These are phyloP conservation scores for Clistopyga incitator DNA, from an alignment of 2,888 invertebrate species.

Conservation along the genomic window DNA sequence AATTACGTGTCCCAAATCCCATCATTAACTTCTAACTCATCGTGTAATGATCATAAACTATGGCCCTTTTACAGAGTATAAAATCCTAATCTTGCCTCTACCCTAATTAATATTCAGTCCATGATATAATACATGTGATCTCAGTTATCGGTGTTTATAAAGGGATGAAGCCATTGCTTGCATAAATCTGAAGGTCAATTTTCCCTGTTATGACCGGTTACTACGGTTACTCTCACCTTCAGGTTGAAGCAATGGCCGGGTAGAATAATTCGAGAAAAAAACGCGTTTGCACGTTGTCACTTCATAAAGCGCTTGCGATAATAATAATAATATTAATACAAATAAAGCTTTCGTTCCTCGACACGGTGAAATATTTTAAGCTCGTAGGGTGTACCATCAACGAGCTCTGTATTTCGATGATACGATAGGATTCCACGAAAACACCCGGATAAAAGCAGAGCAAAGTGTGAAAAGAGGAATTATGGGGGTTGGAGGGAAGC, in stretches of 20 bases:
- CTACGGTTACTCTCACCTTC: not conserved
- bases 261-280: not conserved
- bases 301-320: not conserved
- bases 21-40: slow-evolving; percentile 2
- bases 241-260: not conserved
- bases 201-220: too few relatives aligned
- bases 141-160: too few relatives aligned
- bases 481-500: slow-evolving; percentile 35
- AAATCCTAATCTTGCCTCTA: too few relatives aligned
- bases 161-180: too few relatives aligned
- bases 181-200: too few relatives aligned
- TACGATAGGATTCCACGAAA: slow-evolving; percentile 39
- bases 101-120: too few relatives aligned
- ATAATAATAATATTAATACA: not conserved
- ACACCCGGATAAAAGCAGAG: slow-evolving; percentile 57
- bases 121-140: too few relatives aligned
- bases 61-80: too few relatives aligned
- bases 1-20: slow-evolving; percentile 20
- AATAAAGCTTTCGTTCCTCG: slow-evolving; percentile 23
- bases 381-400: not conserved
- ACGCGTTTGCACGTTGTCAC: too few relatives aligned
- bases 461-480: slow-evolving; percentile 63
- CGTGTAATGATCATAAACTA: slow-evolving; percentile 1
- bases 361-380: slow-evolving; percentile 23
- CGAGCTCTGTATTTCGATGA: slow-evolving; percentile 30